Conservation (phyloP, 1,140 invertebrate species). For the Drosophila kikkawai region DNA sequence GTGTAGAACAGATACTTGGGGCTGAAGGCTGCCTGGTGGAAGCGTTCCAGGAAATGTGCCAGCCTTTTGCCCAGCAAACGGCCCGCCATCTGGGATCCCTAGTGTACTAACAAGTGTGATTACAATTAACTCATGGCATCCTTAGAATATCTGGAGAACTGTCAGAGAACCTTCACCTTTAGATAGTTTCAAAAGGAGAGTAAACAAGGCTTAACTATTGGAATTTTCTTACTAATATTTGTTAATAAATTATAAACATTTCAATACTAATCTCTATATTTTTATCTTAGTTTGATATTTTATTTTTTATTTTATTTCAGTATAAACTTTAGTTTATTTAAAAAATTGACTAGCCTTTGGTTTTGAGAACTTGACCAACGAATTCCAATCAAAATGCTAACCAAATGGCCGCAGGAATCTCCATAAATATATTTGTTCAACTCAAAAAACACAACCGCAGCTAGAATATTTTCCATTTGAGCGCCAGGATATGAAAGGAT, state of each 20-base stretch:
- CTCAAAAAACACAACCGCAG: slow-evolving; percentile 15
- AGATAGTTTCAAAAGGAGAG: too few relatives aligned
- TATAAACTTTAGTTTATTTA: not conserved
- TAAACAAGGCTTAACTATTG: not conserved
- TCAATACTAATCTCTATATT: too few relatives aligned
- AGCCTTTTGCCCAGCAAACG: slow-evolving; percentile 26
- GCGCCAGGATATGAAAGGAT: slow-evolving; percentile 13
- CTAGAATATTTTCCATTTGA: slow-evolving; percentile 7
- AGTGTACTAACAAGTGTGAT: not conserved
- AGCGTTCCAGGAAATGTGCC: slow-evolving; percentile 1
- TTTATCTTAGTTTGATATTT: too few relatives aligned
- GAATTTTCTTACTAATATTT: not conserved
- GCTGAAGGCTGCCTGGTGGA: slow-evolving; percentile 86
- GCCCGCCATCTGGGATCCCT: slow-evolving; percentile 32
- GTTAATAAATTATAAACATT: not conserved
- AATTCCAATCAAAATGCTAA: slow-evolving; percentile 34
- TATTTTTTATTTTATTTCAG: not conserved
- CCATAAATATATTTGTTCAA: slow-evolving; percentile 23
- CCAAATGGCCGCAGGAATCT: slow-evolving; percentile 30
- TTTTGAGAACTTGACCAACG: not conserved
- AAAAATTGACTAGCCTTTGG: not conserved
- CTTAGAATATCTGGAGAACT: not conserved
- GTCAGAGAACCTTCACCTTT: too few relatives aligned
- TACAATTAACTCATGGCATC: slow-evolving; percentile 2
- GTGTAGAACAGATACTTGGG: slow-evolving; percentile 92